Conservation (phyloP, 2,888 invertebrate species). For the Oasisia sp. region DNA sequence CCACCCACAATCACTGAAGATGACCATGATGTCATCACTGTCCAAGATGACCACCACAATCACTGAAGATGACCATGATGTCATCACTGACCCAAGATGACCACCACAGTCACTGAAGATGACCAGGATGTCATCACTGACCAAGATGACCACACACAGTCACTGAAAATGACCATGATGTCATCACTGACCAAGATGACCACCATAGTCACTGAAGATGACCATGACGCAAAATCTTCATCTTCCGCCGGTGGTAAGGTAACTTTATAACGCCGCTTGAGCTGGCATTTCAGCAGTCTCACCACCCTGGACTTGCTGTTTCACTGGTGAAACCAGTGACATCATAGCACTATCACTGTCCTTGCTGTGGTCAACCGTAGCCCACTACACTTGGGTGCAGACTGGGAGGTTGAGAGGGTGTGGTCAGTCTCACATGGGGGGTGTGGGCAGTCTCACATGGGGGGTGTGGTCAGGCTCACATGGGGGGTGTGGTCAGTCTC, state of each 20-base stretch:
- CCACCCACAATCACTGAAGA: too few relatives aligned
- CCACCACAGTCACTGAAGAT: too few relatives aligned
- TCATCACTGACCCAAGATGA: too few relatives aligned
- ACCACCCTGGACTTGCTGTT: background rate
- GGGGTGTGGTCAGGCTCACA: too few relatives aligned
- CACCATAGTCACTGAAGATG: background rate
- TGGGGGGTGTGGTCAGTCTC: too few relatives aligned
- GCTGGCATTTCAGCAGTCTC: background rate
- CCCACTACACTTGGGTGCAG: background rate
- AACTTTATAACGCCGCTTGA: background rate
- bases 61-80: too few relatives aligned
- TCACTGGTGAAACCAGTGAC: background rate
- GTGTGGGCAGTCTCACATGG: conserved; percentile 68
- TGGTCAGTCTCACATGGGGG: conserved; percentile 67
- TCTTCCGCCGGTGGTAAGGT: background rate
- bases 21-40: too few relatives aligned
- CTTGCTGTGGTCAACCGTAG: background rate
- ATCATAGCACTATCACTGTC: background rate
- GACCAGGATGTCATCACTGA: too few relatives aligned
- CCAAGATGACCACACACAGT: too few relatives aligned
- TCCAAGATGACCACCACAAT: too few relatives aligned
- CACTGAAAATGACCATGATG: too few relatives aligned
- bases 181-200: too few relatives aligned
- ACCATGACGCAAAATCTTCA: background rate
- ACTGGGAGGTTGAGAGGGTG: background rate